phyloP scores from a whole-genome alignment of 2,113 vertebrate genomes.

The Shinisaurus crocodilurus region DNA sequence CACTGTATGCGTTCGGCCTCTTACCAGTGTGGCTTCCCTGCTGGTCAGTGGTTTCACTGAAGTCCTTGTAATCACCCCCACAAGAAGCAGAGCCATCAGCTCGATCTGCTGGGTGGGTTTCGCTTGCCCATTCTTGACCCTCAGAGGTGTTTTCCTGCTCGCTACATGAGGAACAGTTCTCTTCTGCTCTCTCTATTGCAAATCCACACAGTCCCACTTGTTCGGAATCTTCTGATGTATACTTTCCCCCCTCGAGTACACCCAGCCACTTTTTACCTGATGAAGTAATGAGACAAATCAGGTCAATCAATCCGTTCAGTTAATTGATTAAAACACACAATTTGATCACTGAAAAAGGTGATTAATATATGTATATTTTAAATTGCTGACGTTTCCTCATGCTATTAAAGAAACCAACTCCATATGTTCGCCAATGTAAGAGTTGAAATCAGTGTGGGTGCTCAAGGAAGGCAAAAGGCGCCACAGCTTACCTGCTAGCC shows the following conservation, averaged over 20 bases:
- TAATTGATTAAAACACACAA: neutral
- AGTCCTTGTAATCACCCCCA: neutral
- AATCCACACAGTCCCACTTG: neutral
- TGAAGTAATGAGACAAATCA: neutral
- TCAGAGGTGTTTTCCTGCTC: neutral
- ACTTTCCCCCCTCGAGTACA: neutral
- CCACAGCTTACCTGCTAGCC: neutral
- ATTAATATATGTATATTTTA: no score
- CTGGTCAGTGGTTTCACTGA: neutral
- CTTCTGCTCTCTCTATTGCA: neutral
- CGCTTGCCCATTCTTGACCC: neutral
- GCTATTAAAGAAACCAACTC: no score
- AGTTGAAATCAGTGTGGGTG: neutral
- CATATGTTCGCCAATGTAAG: no score
- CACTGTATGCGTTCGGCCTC: neutral
- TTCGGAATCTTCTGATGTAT: neutral
- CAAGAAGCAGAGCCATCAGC: neutral
- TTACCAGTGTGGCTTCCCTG: neutral
- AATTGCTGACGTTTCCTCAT: no score
- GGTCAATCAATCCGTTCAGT: neutral
- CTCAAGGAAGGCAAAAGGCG: neutral
- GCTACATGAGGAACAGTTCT: neutral
- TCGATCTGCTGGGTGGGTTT: neutral
- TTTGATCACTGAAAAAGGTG: neutral
- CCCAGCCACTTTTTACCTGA: neutral